These are phyloP conservation scores for Glaucidium brasilianum DNA, from an alignment of 2,113 vertebrate genomes.

Conservation along the genomic window DNA sequence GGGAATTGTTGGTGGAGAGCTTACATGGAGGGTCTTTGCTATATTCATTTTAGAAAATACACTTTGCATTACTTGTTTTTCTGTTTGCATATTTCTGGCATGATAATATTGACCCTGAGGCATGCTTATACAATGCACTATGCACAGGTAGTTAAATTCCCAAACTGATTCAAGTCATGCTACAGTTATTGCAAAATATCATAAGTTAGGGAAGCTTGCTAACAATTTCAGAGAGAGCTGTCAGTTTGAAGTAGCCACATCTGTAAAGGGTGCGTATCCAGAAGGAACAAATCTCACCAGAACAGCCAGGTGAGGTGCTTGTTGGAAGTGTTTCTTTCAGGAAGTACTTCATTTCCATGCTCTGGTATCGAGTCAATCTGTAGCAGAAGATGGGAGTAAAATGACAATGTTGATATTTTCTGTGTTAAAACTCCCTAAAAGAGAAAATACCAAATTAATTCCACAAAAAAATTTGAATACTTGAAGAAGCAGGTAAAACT, in stretches of 20 bases:
- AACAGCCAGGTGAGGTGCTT: background rate
- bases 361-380: background rate
- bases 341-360: background rate
- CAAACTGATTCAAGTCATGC: background rate
- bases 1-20: background rate
- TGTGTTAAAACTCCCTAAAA: background rate
- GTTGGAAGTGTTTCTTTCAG: background rate
- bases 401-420: background rate
- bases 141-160: background rate
- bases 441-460: background rate
- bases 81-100: background rate
- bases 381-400: background rate
- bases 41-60: background rate
- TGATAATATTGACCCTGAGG: background rate
- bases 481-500: too few relatives aligned
- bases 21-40: background rate
- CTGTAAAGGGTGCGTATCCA: background rate
- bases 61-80: background rate
- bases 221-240: background rate
- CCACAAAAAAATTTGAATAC: too few relatives aligned
- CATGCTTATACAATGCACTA: background rate
- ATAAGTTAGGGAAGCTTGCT: background rate
- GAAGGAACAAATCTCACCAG: background rate
- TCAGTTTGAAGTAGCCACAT: background rate
- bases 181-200: background rate